Evolutionary conservation across 2,113 vertebrate species (phyloP).

Genomic region (Carettochelys insculpta): DNA sequence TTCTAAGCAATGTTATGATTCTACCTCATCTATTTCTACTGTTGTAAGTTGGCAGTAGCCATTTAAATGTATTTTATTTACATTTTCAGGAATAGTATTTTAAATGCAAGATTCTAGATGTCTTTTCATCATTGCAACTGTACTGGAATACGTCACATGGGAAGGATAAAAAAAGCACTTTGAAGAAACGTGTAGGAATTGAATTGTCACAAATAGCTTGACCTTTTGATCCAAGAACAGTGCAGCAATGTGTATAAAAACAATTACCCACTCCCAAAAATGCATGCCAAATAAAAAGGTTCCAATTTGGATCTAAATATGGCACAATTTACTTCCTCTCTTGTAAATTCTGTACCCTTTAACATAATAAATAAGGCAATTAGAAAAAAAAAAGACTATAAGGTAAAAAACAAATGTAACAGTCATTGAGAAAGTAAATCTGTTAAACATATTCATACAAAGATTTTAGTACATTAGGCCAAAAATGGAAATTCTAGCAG

Average conservation of each 20-base stretch:
- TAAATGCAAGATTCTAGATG: background rate
- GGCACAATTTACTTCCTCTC: background rate
- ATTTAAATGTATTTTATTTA: background rate
- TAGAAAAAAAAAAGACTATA: background rate
- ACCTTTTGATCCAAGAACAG: background rate
- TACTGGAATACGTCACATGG: background rate
- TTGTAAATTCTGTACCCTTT: background rate
- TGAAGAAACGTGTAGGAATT: background rate
- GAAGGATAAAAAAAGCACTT: background rate
- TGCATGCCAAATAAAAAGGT: background rate
- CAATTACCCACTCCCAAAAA: background rate
- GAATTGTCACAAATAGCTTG: rapidly evolving
- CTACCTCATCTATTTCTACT: background rate
- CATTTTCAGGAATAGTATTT: background rate
- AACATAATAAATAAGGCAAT: background rate
- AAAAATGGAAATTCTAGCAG: conserved; percentile 8
- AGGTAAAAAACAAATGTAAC: background rate
- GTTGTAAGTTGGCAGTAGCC: background rate
- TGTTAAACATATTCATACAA: background rate
- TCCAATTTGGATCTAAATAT: rapidly evolving
- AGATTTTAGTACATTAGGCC: conserved; percentile 1
- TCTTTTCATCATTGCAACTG: background rate
- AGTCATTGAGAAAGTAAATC: background rate
- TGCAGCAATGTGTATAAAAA: background rate
- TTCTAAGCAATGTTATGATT: background rate